Percentiles rank a stretch among this genome's conserved stretches.
Conservation (phyloP, 2,113 vertebrate genomes). For the Haemorhous mexicanus region DNA sequence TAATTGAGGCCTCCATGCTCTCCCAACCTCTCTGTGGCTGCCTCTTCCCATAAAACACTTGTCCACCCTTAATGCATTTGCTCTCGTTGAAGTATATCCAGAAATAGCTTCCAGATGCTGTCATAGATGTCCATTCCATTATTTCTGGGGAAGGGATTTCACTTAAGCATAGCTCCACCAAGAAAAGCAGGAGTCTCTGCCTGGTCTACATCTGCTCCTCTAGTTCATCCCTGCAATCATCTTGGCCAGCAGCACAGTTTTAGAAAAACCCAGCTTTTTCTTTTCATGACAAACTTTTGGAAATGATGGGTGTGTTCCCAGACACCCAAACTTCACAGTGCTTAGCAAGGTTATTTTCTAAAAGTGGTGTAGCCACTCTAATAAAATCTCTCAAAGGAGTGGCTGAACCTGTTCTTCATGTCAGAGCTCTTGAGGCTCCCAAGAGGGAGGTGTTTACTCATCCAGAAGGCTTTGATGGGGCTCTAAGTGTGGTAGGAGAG, state of each 20-base stretch:
- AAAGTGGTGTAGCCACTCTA: background rate
- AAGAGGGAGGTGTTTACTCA: background rate
- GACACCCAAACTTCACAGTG: background rate
- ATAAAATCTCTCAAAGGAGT: background rate
- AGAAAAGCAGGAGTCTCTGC: background rate
- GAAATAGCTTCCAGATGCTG: conserved; percentile 56
- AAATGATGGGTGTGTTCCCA: background rate
- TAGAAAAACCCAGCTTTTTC: background rate
- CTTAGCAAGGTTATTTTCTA: background rate
- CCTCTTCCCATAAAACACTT: background rate
- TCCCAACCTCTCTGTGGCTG: background rate
- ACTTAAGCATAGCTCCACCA: conserved; percentile 27
- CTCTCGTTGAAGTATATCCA: conserved; percentile 39
- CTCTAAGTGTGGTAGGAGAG: background rate
- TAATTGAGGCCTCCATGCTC: conserved; percentile 9
- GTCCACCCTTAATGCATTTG: background rate
- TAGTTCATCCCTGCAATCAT: background rate
- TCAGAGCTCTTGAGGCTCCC: background rate
- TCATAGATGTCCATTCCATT: conserved; percentile 49
- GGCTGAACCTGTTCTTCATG: background rate
- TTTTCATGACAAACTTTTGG: background rate
- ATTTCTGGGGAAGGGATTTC: conserved; percentile 38
- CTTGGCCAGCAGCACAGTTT: background rate
- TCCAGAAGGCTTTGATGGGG: background rate
- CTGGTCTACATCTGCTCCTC: conserved; percentile 22